Conservation (phyloP, 2,888 invertebrate species). For the Strigamia maritima region DNA sequence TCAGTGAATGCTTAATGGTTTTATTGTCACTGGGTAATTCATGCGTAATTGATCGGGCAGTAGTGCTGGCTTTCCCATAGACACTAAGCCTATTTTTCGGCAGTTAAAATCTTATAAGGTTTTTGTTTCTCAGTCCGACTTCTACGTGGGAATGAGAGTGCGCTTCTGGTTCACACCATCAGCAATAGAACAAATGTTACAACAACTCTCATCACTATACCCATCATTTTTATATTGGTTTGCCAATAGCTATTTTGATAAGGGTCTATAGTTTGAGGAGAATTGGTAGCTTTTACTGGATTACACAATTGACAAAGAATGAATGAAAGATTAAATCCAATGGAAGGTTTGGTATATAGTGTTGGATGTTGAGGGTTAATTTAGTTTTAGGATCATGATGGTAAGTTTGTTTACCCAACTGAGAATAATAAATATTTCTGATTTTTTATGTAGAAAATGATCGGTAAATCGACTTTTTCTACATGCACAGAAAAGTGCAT, state of each 20-base stretch:
- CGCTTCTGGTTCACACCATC: slow-evolving; percentile 16
- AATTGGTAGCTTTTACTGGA: neutral
- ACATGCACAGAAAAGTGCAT: too few species aligned
- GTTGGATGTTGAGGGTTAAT: too few species aligned
- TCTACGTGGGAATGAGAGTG: neutral
- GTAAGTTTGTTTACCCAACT: too few species aligned
- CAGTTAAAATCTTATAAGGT: slow-evolving; percentile 19
- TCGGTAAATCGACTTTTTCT: too few species aligned
- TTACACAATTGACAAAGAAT: neutral
- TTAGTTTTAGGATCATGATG: too few species aligned
- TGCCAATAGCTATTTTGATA: neutral
- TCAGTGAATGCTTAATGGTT: neutral
- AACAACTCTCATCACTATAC: slow-evolving; percentile 6
- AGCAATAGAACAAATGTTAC: neutral
- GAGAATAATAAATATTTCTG: too few species aligned
- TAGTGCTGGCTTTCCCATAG: slow-evolving; percentile 5
- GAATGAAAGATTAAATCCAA: neutral
- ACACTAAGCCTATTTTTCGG: neutral
- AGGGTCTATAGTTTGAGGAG: neutral
- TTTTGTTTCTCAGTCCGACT: neutral
- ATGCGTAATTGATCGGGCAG: slow-evolving; percentile 12
- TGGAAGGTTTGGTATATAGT: too few species aligned
- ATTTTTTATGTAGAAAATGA: too few species aligned
- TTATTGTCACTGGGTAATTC: slow-evolving; percentile 11
- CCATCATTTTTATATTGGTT: neutral